Base-by-base conservation (phyloP, 2,113 vertebrate genomes). In the Zosterops borbonicus region DNA sequence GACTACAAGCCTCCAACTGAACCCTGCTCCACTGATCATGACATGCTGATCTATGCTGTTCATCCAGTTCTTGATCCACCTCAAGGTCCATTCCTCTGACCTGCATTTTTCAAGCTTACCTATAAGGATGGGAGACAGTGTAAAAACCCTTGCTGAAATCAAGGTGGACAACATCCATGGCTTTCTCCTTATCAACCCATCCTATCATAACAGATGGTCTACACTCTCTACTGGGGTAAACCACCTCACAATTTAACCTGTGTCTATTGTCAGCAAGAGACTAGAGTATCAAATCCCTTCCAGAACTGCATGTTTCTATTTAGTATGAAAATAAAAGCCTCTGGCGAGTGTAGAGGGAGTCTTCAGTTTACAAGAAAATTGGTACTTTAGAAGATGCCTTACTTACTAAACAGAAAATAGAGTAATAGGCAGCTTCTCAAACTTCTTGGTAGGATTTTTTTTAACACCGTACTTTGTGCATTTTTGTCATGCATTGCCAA, bases 401-500 rank as follows among this genome's bases (percentile, higher is more conserved):
- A 68, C 60, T 89, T 88, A 70, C 39, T 87, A 70, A 73, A 83
- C 19, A 67, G 35, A 67, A 94, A 94, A 92, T 41, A 89, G 77
- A 91, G 74, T 75, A 89, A 80, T 68, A 94, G 83, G 77, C 83
- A 97, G 92, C 78, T 89, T 95, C 92, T 92, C 53, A 87, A 95
- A 95, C 52, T 96, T 96, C 80, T 84, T 95, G 69, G 81, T 92
- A 76, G n/a, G 73, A 67, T 83, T 93, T 84, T 96, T 96, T 95
- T 96, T 92, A 37, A 94, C 95, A 95, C 83, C 60, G 64, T 96
- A 87, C 78, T 96, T 97, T 64, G 87, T 94, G 74, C 91, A 84
- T 97, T 97, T 94, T 92, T 96, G 89, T 97, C 91, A 95, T 95
- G 89, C 89, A 35, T 91, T 96, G 96, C 96, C 96, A 97, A 95